A percentile compares a stretch with the other conserved stretches of the same genome.
Conservation (phyloP, 2,113 vertebrate species). For the Gulo gulo region DNA sequence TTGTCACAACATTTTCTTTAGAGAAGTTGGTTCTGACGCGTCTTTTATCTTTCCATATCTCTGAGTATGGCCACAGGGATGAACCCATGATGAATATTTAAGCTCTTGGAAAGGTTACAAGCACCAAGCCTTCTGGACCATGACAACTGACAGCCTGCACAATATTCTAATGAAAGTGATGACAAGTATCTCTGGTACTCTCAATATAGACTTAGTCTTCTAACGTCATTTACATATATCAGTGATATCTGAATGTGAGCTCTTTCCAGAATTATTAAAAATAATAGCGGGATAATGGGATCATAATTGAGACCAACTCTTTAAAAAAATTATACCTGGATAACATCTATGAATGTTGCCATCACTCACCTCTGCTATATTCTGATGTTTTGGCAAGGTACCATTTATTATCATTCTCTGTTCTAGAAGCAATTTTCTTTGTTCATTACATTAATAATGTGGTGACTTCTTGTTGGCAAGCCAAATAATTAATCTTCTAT, state of each 20-base stretch:
- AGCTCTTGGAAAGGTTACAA: not conserved
- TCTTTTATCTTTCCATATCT: slow-evolving; percentile 7
- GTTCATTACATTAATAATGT: slow-evolving; percentile 43
- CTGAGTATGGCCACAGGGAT: not conserved
- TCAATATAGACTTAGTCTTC: not conserved
- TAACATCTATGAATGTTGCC: not conserved
- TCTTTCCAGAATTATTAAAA: slow-evolving; percentile 46
- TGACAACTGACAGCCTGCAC: slow-evolving; percentile 12
- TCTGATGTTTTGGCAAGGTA: not conserved
- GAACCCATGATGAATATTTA: slow-evolving; percentile 47
- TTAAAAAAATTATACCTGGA: not conserved
- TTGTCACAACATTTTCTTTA: not conserved
- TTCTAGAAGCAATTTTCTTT: slow-evolving; percentile 53
- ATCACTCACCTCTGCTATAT: not conserved
- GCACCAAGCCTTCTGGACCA: slow-evolving; percentile 13
- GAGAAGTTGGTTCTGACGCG: not conserved
- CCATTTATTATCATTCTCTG: slow-evolving; percentile 36
- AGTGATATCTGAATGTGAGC: not conserved
- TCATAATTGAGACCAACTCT: slow-evolving; percentile 35
- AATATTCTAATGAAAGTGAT: slow-evolving; percentile 3
- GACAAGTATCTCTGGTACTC: slow-evolving; percentile 2
- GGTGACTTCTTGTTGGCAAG: slow-evolving; percentile 37
- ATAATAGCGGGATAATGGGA: slow-evolving; percentile 2
- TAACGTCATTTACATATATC: not conserved
- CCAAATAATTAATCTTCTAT: slow-evolving; percentile 58